Conservation (phyloP, 2,797 vertebrate genomes). For the Micrastur ruficollis region DNA sequence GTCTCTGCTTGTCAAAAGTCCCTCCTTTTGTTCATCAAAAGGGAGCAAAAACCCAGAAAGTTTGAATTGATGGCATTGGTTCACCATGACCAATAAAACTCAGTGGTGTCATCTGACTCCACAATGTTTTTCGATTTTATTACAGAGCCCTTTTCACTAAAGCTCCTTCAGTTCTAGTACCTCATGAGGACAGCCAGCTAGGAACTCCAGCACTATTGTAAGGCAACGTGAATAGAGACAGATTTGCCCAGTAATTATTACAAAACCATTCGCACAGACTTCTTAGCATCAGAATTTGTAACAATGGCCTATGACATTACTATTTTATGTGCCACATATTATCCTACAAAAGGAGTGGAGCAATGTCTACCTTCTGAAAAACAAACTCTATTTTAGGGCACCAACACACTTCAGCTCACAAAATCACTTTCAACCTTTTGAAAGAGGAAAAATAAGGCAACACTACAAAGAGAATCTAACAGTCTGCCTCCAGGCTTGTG, state of each 20-base stretch:
- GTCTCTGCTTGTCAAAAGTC: background rate
- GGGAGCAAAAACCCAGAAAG: background rate
- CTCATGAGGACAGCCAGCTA: background rate
- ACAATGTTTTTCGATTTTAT: background rate
- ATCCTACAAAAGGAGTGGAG: background rate
- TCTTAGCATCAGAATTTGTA: background rate
- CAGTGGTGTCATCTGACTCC: background rate
- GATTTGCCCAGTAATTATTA: background rate
- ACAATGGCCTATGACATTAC: background rate
- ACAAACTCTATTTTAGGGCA: background rate
- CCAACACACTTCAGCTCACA: background rate
- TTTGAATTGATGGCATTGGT: background rate
- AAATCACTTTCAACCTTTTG: background rate
- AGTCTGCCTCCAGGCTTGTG: background rate
- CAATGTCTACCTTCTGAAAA: background rate
- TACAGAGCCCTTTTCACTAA: background rate
- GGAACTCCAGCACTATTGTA: background rate
- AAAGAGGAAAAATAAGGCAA: background rate
- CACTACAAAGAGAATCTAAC: constrained; percentile 15
- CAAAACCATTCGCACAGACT: background rate
- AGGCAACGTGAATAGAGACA: background rate
- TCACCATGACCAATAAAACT: background rate
- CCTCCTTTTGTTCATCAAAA: background rate
- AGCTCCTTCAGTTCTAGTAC: background rate
- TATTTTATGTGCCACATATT: background rate